Conservation (phyloP, 2,113 vertebrate genomes). For the Butorides virescens region DNA sequence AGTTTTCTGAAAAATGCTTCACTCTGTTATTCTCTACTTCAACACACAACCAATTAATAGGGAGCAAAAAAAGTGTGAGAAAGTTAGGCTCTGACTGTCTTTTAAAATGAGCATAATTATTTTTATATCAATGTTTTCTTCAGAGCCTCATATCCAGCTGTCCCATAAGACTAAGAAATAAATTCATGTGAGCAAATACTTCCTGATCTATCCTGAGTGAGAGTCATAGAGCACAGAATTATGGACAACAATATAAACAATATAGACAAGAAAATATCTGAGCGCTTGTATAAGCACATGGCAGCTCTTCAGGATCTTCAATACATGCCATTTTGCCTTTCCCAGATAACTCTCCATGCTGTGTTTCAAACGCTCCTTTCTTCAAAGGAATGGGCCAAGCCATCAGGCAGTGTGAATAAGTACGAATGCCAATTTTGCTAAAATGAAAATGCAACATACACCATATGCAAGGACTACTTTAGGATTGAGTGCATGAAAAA, state of each 20-base stretch:
- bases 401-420: neutral
- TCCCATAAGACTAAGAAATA: neutral
- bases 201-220: neutral
- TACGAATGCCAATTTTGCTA: neutral
- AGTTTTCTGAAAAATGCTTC: neutral
- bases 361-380: neutral
- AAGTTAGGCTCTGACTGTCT: neutral
- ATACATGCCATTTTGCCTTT: neutral
- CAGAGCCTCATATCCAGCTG: neutral
- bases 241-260: neutral
- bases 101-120: neutral
- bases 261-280: rapidly evolving
- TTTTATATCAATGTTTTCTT: neutral
- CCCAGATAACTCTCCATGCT: neutral
- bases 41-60: neutral
- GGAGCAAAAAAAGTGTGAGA: too few relatives aligned
- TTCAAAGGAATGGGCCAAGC: too few relatives aligned
- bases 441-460: neutral
- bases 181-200: neutral
- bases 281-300: rapidly evolving
- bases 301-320: neutral
- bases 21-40: neutral
- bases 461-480: neutral
- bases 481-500: neutral
- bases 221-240: neutral